These are phyloP conservation scores for Cynocephalus volans DNA, from an alignment of 2,113 vertebrate genomes.

Conservation along the genomic window DNA sequence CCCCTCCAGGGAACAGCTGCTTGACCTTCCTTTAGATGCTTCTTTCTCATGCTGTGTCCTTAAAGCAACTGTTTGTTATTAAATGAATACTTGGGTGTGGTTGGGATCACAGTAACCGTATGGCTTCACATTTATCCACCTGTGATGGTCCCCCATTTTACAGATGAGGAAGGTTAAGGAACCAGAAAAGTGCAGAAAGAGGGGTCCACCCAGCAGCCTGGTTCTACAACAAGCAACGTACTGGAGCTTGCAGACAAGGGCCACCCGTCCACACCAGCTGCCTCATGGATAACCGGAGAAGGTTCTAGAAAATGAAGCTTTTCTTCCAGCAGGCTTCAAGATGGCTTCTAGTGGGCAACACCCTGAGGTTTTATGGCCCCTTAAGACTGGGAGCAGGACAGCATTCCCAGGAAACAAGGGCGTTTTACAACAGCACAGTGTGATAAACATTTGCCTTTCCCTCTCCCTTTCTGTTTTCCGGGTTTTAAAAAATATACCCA, in stretches of 20 bases:
- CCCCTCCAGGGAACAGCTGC: accelerated
- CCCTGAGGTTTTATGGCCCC: not conserved
- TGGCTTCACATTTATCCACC: accelerated
- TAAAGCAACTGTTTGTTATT: not conserved
- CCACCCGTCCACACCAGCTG: accelerated
- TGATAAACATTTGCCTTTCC: not conserved
- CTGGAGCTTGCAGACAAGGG: not conserved
- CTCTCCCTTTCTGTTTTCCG: not conserved
- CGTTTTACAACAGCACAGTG: accelerated
- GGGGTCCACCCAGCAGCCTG: accelerated
- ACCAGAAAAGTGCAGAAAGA: not conserved
- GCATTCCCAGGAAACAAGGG: accelerated
- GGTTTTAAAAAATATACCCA: not conserved
- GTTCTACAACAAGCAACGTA: too few species aligned
- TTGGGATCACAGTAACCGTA: accelerated
- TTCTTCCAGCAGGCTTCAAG: not conserved
- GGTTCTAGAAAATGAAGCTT: not conserved
- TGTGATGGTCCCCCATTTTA: accelerated
- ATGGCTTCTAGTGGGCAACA: not conserved
- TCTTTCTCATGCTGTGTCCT: not conserved
- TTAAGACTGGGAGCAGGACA: accelerated
- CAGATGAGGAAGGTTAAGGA: not conserved
- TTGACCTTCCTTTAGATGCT: not conserved
- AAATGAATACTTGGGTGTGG: accelerated
- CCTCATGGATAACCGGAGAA: not conserved